These are phyloP conservation scores for Glyphotaelius pellucidus DNA, from an alignment of 2,888 invertebrate genomes.

Conservation along the genomic window DNA sequence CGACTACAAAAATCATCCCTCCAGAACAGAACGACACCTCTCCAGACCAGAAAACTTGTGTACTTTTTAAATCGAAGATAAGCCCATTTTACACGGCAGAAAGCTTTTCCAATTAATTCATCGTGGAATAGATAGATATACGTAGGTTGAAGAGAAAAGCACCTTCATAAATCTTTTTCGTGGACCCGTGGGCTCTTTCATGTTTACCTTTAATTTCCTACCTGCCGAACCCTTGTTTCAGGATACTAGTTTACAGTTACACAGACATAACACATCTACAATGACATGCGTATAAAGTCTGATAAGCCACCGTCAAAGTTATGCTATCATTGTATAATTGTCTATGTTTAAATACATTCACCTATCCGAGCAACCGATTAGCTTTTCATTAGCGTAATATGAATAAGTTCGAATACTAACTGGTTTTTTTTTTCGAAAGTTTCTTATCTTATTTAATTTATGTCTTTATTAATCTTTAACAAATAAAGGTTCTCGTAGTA, in stretches of 20 bases:
- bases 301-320: neutral
- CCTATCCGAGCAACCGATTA: neutral
- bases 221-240: constrained; percentile 2
- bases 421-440: no score
- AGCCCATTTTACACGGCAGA: neutral
- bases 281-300: neutral
- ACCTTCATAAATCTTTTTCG: neutral
- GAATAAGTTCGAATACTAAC: neutral
- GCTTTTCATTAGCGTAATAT: neutral
- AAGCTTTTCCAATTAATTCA: neutral
- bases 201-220: neutral
- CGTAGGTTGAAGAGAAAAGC: neutral
- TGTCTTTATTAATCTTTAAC: neutral
- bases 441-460: neutral
- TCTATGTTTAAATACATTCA: neutral
- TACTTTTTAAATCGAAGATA: neutral
- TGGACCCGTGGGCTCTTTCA: neutral
- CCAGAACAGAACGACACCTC: neutral
- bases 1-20: neutral
- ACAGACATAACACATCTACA: neutral
- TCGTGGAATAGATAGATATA: neutral
- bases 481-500: neutral
- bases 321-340: neutral
- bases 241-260: neutral
- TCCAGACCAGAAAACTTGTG: neutral